These are phyloP conservation scores for Acipenser oxyrinchus DNA, from an alignment of 2,797 vertebrate species.

Conservation along the genomic window DNA sequence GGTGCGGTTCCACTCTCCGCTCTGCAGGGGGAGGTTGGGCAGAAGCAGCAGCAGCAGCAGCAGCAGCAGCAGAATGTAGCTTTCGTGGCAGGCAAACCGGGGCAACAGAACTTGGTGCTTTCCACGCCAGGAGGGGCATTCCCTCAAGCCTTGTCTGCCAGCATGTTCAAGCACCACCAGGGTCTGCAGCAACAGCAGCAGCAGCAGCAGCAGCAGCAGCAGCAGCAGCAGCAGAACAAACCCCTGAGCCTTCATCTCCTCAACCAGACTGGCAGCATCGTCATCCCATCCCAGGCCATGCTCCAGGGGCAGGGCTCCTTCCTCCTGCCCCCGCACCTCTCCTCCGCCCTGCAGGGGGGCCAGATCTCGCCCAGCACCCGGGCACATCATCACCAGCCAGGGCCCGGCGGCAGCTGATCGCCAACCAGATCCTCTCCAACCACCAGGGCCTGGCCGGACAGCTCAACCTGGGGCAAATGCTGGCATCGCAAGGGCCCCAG, in stretches of 20 bases:
- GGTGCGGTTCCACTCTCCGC: too few relatives aligned
- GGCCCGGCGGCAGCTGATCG: slow-evolving; percentile 74
- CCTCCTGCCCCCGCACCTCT: slow-evolving; percentile 60
- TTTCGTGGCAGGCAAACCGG: slow-evolving; percentile 78
- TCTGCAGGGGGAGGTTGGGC: too few relatives aligned
- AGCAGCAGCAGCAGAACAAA: slow-evolving; percentile 39
- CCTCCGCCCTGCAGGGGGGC: slow-evolving; percentile 63
- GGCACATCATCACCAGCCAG: slow-evolving; percentile 78
- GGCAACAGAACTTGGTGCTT: slow-evolving; percentile 67
- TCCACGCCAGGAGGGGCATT: slow-evolving; percentile 29
- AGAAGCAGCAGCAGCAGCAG: slow-evolving; percentile 45
- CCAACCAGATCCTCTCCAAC: slow-evolving; percentile 78
- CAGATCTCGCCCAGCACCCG: slow-evolving; percentile 82
- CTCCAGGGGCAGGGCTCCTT: slow-evolving; percentile 87
- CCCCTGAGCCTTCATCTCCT: slow-evolving; percentile 84
- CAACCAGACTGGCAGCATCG: slow-evolving; percentile 86
- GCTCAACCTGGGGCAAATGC: slow-evolving; percentile 77
- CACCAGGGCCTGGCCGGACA: slow-evolving; percentile 64
- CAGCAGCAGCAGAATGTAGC: slow-evolving; percentile 61
- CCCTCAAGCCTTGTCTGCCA: slow-evolving; percentile 28
- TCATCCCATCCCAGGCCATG: slow-evolving; percentile 80
- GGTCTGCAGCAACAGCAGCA: slow-evolving; percentile 71
- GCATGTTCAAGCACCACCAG: too few relatives aligned
- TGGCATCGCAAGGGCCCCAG: slow-evolving; percentile 76
- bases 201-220: slow-evolving; percentile 10